Percentiles rank a stretch among this genome's conserved stretches.
Conservation (phyloP, 1,140 invertebrate species). For the Leucophenga varia region DNA sequence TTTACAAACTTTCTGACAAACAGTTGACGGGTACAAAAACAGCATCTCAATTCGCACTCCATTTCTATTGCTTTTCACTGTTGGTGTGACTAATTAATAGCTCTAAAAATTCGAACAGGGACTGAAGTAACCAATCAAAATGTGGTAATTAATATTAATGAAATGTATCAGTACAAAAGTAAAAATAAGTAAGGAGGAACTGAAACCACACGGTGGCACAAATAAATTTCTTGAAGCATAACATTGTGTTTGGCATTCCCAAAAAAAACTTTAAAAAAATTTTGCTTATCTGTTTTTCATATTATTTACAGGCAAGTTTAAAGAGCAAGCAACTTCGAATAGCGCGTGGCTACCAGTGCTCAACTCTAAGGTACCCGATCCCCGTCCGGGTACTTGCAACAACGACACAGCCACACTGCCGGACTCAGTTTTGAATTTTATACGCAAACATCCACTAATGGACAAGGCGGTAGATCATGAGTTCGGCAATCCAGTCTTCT, state of each 20-base stretch:
- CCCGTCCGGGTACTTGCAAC: constrained; percentile 80
- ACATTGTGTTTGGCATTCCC: constrained; percentile 24
- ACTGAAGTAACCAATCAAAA: too few species aligned
- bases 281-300: constrained; percentile 4
- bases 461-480: constrained; percentile 82
- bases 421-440: constrained; percentile 85
- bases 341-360: constrained; percentile 73
- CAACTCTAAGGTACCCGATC: constrained; percentile 73
- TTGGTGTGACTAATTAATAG: too few species aligned
- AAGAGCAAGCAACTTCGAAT: constrained; percentile 73
- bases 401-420: constrained; percentile 79
- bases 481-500: constrained; percentile 77
- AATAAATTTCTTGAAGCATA: constrained; percentile 46
- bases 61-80: constrained; percentile 3
- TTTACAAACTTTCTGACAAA: too few species aligned
- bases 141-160: too few species aligned
- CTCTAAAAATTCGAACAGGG: too few species aligned
- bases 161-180: too few species aligned
- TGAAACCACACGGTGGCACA: constrained; percentile 33
- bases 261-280: neutral
- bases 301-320: constrained; percentile 61
- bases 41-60: too few species aligned
- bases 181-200: too few species aligned
- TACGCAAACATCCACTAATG: constrained; percentile 87
- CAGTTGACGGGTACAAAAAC: too few species aligned